Base-by-base conservation (phyloP, 2,113 vertebrate species). In the Pseudopodoces humilis region DNA sequence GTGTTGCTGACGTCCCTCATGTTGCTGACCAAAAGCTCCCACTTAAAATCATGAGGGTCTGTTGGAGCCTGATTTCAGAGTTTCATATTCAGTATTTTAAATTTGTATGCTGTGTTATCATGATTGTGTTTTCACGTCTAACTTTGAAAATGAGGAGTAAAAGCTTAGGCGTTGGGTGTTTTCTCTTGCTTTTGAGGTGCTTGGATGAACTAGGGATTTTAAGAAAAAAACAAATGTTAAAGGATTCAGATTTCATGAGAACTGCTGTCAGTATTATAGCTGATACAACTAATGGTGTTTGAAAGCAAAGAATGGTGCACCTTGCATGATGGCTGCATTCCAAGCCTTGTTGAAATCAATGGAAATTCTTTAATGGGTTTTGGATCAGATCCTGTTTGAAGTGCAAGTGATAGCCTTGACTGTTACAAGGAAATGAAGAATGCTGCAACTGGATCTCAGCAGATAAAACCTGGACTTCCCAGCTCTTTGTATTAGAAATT, bases 291-390 rank as follows among this genome's bases (percentile, higher is more conserved):
- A 5, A 25, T 49, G 11, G 13, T 79, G 44, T 83, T 67, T 82
- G 80, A 64, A 75, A 65, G 31, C 58, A 77, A 35, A 65, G 78
- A 87, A 44, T 39, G n/a, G 15, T 60, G 68, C 46, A 64, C 49
- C 43, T 30, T 92, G 11, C 24, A 9, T 46, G 35, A 60, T 91
- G 92, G 78, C 87, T 93, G 47, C 35, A 10, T 33, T 93, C 68
- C 92, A 94, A 93, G 52, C 43, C n/a, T 30, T 80, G 27, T 64
- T 90, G 75, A 80, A 95, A 88, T 95, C 67, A 86, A 75, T 96
- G 90, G 93, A 91, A 95, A 94, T 95, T 96, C 67, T 83, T 88
- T 92, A 90, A 87, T 90, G 91, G 81, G 63, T 78, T 94, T 95
- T 93, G 88, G 85, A 67, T 92, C 79, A 86, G 93, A 95, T 95